Evolutionary conservation across 2,797 vertebrate species (phyloP).

Genomic region (Telmatherina bonti): DNA sequence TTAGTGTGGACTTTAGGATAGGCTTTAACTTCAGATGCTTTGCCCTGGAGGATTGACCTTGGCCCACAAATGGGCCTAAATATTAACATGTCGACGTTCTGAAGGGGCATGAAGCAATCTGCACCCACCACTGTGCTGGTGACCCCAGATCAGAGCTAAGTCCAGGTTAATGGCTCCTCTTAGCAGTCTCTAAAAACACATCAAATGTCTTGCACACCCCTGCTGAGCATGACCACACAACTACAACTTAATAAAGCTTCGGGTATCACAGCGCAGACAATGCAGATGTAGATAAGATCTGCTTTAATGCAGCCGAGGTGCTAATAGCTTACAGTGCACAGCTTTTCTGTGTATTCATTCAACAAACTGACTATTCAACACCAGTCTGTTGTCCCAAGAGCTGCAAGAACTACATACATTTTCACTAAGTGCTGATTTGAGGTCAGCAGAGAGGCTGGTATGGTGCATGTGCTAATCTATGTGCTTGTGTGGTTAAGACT

Average conservation of each 20-base stretch:
- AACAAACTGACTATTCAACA: constrained; percentile 3
- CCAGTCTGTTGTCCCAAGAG: constrained; percentile 24
- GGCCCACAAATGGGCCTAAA: constrained; percentile 8
- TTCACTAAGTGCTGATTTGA: no score
- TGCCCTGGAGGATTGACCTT: constrained; percentile 11
- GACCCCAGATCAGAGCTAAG: constrained; percentile 36
- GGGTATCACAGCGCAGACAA: constrained; percentile 51
- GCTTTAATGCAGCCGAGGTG: neutral
- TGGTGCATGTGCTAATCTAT: no score
- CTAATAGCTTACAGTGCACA: no score
- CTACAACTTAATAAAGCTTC: constrained; percentile 68
- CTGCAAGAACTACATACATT: neutral
- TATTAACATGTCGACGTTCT: constrained; percentile 23
- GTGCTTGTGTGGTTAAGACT: no score
- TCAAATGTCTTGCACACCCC: constrained; percentile 42
- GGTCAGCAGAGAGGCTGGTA: no score
- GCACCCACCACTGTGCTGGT: constrained; percentile 16
- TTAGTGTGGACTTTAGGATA: constrained; percentile 7
- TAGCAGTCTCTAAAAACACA: constrained; percentile 58
- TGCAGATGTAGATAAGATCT: constrained; percentile 65
- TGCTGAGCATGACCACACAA: constrained; percentile 59
- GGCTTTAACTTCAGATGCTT: constrained; percentile 28
- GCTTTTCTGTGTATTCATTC: neutral
- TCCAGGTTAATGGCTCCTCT: constrained; percentile 48
- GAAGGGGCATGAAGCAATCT: constrained; percentile 30